Percentiles rank a stretch among this genome's conserved stretches.
Evolutionary conservation across 2,797 vertebrate genomes (phyloP).

Genomic region (Sebastiscus albofasciatus): DNA sequence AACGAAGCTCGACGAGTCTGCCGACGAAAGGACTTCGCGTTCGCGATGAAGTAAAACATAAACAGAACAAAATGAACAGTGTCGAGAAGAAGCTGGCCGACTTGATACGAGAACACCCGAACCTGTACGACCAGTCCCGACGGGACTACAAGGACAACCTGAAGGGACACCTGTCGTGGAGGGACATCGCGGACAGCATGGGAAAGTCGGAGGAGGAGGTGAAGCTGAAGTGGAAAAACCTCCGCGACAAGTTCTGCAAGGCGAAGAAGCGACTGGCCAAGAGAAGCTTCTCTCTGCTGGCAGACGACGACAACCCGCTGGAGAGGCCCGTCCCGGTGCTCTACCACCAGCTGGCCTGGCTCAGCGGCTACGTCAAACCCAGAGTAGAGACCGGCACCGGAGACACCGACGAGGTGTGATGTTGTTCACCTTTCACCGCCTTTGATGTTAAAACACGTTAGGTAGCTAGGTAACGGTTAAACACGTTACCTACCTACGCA

Average conservation of each 20-base stretch:
- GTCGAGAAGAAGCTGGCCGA: slow-evolving; percentile 61
- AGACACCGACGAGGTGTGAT: slow-evolving; percentile 44
- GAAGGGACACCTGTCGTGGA: slow-evolving; percentile 58
- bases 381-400: neutral
- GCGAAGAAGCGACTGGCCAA: slow-evolving; percentile 69
- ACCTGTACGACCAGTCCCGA: slow-evolving; percentile 60
- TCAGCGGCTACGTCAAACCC: slow-evolving; percentile 49
- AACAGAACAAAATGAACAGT: slow-evolving; percentile 45
- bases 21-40: slow-evolving; percentile 63
- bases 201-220: slow-evolving; percentile 59
- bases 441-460: neutral
- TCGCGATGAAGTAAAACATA: slow-evolving; percentile 35
- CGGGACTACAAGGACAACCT: slow-evolving; percentile 65
- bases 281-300: slow-evolving; percentile 35
- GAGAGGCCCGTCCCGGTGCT: slow-evolving; percentile 55
- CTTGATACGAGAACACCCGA: slow-evolving; percentile 55
- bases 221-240: slow-evolving; percentile 69
- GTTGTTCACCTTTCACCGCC: too few relatives aligned
- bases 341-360: slow-evolving; percentile 63
- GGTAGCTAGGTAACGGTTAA: neutral
- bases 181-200: slow-evolving; percentile 55
- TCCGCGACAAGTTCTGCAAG: slow-evolving; percentile 74
- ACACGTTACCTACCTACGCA: too few relatives aligned
- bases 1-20: neutral
- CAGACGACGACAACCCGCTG: slow-evolving; percentile 39